These are phyloP conservation scores for Cancer borealis DNA, from an alignment of 2,888 invertebrate species.

Conservation along the genomic window DNA sequence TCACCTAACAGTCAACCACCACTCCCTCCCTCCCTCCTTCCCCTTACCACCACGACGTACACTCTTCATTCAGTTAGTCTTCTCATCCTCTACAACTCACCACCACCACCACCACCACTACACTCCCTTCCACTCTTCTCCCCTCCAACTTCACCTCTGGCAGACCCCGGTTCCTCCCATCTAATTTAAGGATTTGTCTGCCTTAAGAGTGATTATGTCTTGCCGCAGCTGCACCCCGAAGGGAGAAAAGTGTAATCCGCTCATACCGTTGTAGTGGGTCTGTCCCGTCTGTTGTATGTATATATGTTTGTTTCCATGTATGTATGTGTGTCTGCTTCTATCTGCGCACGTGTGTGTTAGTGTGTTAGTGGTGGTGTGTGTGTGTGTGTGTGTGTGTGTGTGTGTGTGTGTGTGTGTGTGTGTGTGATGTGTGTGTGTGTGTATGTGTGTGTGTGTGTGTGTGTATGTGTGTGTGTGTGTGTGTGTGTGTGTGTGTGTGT, in stretches of 20 bases:
- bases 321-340: not conserved
- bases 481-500: not conserved
- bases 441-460: not conserved
- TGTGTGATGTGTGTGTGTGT: not conserved
- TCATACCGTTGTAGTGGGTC: not conserved
- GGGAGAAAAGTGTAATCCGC: conserved; percentile 18
- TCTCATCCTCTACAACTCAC: not conserved
- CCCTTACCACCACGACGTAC: not conserved
- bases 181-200: conserved; percentile 37
- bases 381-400: not conserved
- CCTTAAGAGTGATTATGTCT: conserved; percentile 32
- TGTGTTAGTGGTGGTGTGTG: too few species aligned
- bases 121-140: not conserved
- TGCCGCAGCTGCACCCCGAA: conserved; percentile 12
- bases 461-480: not conserved
- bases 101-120: not conserved
- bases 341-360: not conserved
- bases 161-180: conserved; percentile 3
- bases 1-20: not conserved
- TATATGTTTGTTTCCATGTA: not conserved
- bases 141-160: not conserved
- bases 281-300: not conserved
- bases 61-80: not conserved
- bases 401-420: not conserved
- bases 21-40: not conserved